Percentiles rank a stretch among this genome's conserved stretches.
Conservation (phyloP, 2,797 vertebrate genomes). For the Poliocrania exsul region DNA sequence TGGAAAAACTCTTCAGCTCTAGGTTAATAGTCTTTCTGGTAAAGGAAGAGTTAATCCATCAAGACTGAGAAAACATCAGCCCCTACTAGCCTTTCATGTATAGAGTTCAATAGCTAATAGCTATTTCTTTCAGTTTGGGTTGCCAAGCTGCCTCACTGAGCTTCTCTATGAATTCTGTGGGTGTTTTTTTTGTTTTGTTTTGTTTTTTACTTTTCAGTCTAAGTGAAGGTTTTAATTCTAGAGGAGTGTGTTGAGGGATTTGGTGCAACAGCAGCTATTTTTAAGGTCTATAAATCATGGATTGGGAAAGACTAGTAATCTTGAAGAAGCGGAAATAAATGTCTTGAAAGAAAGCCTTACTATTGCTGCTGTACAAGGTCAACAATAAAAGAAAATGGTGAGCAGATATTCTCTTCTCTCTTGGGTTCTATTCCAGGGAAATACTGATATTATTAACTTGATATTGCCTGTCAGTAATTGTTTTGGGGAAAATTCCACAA, state of each 20-base stretch:
- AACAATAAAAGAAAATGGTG: constrained; percentile 22
- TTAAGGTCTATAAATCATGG: constrained; percentile 22
- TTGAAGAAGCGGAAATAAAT: constrained; percentile 4
- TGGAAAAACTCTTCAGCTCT: neutral
- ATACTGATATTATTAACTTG: neutral
- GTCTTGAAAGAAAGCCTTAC: constrained; percentile 7
- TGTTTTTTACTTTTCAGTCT: neutral
- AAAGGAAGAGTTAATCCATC: neutral
- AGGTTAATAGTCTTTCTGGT: neutral
- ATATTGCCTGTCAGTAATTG: neutral
- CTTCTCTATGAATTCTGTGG: neutral
- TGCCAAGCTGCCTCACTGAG: neutral
- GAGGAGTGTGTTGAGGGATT: neutral
- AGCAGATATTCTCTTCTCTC: neutral
- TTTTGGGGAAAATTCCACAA: neutral
- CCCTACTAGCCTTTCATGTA: neutral
- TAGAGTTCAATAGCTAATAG: neutral
- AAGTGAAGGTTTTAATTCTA: neutral
- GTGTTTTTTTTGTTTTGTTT: neutral
- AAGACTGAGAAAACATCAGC: neutral
- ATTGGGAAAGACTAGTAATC: neutral
- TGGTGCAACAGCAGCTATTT: neutral
- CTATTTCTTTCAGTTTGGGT: neutral
- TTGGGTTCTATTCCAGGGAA: neutral
- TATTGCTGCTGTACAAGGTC: neutral